Conservation (phyloP, 2,797 vertebrate genomes). For the Acanthiza pusilla region DNA sequence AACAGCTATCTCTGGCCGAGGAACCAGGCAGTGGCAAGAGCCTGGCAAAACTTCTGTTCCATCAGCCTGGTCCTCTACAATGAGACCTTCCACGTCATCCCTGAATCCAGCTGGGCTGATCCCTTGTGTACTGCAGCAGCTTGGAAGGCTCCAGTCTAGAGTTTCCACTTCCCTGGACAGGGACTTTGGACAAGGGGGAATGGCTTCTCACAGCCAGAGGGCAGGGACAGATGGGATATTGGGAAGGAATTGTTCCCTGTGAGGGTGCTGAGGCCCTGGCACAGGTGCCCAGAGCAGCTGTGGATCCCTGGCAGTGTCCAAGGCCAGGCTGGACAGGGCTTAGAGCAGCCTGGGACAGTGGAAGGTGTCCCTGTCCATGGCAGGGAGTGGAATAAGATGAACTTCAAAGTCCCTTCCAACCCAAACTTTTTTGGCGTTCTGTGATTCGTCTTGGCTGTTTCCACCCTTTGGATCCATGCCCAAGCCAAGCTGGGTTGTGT, state of each 20-base stretch:
- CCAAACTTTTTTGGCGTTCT: neutral
- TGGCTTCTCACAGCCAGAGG: neutral
- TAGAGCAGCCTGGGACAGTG: rapidly evolving
- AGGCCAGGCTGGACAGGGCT: rapidly evolving
- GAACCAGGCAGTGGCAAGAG: neutral
- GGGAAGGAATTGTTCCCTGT: rapidly evolving
- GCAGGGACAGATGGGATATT: rapidly evolving
- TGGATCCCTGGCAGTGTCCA: neutral
- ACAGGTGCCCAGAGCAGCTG: neutral
- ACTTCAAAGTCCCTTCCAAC: neutral
- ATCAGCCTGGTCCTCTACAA: neutral
- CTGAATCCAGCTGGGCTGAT: neutral
- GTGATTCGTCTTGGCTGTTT: neutral
- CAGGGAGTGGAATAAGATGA: neutral
- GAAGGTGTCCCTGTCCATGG: neutral
- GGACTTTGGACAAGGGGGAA: neutral
- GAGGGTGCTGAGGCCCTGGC: neutral
- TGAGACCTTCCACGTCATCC: neutral
- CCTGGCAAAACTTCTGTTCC: neutral
- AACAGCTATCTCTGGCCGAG: neutral
- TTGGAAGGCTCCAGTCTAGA: neutral
- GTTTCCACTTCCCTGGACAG: neutral
- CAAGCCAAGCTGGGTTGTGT: neutral
- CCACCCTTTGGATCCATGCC: neutral
- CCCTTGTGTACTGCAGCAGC: neutral